phyloP scores from a whole-genome alignment of 2,888 invertebrate species.

The Xestia c-nigrum region DNA sequence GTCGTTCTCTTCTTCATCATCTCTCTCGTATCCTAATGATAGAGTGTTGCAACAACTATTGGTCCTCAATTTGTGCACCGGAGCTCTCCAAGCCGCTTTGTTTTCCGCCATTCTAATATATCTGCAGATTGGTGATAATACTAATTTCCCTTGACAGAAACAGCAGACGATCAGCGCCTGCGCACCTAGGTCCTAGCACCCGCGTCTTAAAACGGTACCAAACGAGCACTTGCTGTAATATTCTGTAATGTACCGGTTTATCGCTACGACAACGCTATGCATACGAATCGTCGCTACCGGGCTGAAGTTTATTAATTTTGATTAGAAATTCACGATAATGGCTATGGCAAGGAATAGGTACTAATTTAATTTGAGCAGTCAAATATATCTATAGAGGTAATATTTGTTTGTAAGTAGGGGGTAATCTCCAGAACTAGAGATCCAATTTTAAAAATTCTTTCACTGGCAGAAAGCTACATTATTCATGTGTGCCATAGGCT shows the following conservation, averaged over 20 bases:
- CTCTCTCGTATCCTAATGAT: background rate
- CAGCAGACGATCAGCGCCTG: slow-evolving; percentile 10
- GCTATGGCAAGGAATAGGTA: background rate
- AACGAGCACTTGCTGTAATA: background rate
- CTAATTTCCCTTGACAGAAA: background rate
- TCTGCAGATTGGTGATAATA: background rate
- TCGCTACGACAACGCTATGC: slow-evolving; percentile 3
- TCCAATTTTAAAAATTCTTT: no score
- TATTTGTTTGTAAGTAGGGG: no score
- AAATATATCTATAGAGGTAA: background rate
- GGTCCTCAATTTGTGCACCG: background rate
- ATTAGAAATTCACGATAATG: slow-evolving; percentile 13
- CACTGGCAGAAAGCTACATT: no score
- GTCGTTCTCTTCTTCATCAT: background rate
- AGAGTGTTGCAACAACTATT: background rate
- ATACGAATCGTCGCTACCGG: slow-evolving; percentile 19
- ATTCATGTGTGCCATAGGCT: no score
- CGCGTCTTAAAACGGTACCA: slow-evolving; percentile 17
- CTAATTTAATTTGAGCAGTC: background rate
- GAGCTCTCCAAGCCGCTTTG: background rate
- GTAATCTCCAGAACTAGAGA: no score
- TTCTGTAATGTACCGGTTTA: slow-evolving; percentile 20
- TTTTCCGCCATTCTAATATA: background rate
- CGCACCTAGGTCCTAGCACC: slow-evolving; percentile 8
- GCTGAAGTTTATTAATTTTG: slow-evolving; percentile 25